Evolutionary conservation across 2,113 vertebrate genomes (phyloP).

Genomic region (Oncorhynchus keta): DNA sequence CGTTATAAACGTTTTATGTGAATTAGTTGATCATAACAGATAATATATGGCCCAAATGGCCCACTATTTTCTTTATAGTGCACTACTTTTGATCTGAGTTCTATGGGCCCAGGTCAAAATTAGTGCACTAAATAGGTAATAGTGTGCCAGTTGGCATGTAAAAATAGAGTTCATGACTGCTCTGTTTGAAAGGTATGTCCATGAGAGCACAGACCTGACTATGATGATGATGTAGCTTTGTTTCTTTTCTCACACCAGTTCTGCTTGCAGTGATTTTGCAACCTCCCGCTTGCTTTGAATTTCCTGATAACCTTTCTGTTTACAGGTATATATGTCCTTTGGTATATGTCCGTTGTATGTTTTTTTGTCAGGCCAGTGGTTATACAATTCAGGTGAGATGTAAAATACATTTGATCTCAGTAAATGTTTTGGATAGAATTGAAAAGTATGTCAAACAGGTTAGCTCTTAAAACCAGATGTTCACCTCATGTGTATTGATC

Average conservation of each 20-base stretch:
- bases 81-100: too few relatives aligned
- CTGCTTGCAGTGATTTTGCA: not conserved
- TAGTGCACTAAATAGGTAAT: too few relatives aligned
- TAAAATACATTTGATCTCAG: not conserved
- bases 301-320: not conserved
- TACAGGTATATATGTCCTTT: not conserved
- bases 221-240: not conserved
- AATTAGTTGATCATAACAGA: not conserved
- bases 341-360: not conserved
- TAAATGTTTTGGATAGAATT: not conserved
- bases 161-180: slow-evolving; percentile 21
- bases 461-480: slow-evolving; percentile 1
- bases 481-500: slow-evolving; percentile 3
- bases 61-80: too few relatives aligned
- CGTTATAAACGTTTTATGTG: not conserved
- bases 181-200: slow-evolving; percentile 58
- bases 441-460: not conserved
- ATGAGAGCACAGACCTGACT: not conserved
- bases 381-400: not conserved
- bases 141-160: too few relatives aligned
- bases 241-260: not conserved
- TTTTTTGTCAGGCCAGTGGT: not conserved
- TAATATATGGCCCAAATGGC: not conserved
- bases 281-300: not conserved
- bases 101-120: too few relatives aligned